phyloP scores from a whole-genome alignment of 2,797 vertebrate species.

The Anabacerthia variegaticeps region DNA sequence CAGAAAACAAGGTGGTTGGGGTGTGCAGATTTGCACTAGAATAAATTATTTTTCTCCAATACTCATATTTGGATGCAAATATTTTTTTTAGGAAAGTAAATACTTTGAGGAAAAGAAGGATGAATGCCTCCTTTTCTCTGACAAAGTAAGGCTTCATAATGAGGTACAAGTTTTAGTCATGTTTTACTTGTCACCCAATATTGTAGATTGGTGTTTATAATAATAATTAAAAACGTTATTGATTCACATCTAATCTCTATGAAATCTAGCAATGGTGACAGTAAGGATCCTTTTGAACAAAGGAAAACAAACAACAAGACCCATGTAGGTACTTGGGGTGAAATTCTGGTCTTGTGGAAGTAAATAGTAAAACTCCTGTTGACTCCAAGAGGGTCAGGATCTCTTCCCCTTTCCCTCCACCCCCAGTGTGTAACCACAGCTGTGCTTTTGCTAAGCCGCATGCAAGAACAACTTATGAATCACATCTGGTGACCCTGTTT shows the following conservation, averaged over 20 bases:
- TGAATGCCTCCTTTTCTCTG: not conserved
- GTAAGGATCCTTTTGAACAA: constrained; percentile 35
- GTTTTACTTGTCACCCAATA: constrained; percentile 40
- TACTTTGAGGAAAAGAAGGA: not conserved
- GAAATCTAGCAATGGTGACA: constrained; percentile 1
- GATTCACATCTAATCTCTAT: constrained; percentile 20
- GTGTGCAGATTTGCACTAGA: not conserved
- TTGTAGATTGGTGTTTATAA: constrained; percentile 4
- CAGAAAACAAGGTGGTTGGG: not conserved
- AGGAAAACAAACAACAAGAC: constrained; percentile 39
- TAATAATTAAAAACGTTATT: constrained; percentile 23
- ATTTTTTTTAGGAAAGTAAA: not conserved
- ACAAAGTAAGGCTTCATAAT: not conserved
- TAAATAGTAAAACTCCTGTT: constrained; percentile 46
- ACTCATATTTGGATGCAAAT: not conserved
- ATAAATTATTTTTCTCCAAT: not conserved
- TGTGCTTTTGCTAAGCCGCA: constrained; percentile 68
- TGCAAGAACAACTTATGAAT: constrained; percentile 72
- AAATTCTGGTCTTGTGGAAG: constrained; percentile 25
- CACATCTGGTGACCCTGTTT: constrained; percentile 69
- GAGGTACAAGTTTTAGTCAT: not conserved
- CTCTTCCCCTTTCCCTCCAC: constrained; percentile 63
- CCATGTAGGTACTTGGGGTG: not conserved
- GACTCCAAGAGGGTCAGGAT: constrained; percentile 53
- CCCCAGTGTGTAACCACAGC: constrained; percentile 65